Conservation (phyloP, 2,113 vertebrate species). For the Corythaixoides concolor region DNA sequence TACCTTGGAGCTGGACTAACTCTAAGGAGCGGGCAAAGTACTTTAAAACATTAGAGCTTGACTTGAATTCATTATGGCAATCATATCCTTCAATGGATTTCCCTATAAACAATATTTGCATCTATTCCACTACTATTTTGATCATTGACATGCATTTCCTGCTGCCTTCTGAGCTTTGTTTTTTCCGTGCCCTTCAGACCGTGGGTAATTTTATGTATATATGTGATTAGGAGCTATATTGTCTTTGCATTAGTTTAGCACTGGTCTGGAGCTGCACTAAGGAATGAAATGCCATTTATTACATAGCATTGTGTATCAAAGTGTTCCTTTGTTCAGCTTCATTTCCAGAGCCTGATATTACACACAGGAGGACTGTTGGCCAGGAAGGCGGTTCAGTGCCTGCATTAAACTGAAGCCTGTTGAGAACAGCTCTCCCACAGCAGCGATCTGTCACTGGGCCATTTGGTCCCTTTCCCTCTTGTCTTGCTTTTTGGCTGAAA, state of each 20-base stretch:
- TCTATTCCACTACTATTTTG: neutral
- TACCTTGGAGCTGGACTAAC: neutral
- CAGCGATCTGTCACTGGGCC: slow-evolving; percentile 17
- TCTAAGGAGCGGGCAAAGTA: neutral
- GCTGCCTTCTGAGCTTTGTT: neutral
- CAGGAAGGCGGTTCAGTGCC: neutral
- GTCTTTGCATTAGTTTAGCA: neutral
- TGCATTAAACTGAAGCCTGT: neutral
- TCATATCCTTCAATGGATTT: neutral
- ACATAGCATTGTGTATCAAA: neutral
- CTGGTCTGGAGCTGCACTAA: neutral
- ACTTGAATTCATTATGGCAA: neutral
- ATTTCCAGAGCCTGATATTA: neutral
- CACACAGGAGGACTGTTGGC: slow-evolving; percentile 6
- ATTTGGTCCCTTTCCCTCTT: slow-evolving; percentile 20
- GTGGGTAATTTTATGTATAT: neutral
- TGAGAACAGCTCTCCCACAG: slow-evolving; percentile 24
- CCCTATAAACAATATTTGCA: neutral
- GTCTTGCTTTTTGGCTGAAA: neutral
- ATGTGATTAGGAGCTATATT: neutral
- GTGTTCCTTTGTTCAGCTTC: neutral
- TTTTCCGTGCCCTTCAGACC: neutral
- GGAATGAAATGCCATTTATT: neutral
- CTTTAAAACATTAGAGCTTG: neutral
- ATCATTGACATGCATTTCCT: neutral